Conservation (phyloP, 2,888 invertebrate species). For the Scaptomyza parva region DNA sequence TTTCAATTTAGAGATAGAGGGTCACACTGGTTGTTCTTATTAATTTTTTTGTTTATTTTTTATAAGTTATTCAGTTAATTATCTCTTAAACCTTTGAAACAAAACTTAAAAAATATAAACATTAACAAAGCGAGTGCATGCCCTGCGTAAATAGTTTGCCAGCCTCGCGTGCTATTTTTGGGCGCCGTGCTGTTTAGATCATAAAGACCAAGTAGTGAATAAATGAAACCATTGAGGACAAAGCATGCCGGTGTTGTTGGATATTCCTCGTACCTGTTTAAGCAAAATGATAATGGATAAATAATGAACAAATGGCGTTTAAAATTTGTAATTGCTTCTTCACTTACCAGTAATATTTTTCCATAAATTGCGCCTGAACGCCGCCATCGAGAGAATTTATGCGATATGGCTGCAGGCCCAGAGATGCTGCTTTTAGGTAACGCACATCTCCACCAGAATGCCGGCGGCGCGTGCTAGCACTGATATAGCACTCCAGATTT, state of each 20-base stretch:
- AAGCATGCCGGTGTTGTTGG: constrained; percentile 97
- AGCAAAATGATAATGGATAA: not conserved
- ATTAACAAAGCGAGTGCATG: constrained; percentile 93
- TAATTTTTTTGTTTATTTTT: no score
- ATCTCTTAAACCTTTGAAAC: no score
- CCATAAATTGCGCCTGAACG: constrained; percentile 93
- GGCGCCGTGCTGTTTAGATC: constrained; percentile 95
- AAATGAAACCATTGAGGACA: constrained; percentile 99
- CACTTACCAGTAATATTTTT: constrained; percentile 93
- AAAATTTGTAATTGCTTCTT: not conserved
- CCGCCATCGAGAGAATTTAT: constrained; percentile 91
- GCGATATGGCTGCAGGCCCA: constrained; percentile 92
- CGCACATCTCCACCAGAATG: constrained; percentile 90
- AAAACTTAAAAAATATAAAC: no score
- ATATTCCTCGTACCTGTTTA: constrained; percentile 97
- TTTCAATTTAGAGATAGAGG: no score
- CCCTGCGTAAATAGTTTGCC: constrained; percentile 92
- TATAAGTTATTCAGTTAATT: no score
- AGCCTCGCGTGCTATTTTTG: constrained; percentile 89
- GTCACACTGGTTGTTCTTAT: no score
- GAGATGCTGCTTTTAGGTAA: constrained; percentile 93
- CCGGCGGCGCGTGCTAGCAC: constrained; percentile 95
- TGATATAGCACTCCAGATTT: constrained; percentile 96
- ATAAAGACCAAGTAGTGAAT: constrained; percentile 97
- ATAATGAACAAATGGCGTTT: not conserved